Base-by-base conservation (phyloP, 2,888 invertebrate species). In the Chelonus formosanus region DNA sequence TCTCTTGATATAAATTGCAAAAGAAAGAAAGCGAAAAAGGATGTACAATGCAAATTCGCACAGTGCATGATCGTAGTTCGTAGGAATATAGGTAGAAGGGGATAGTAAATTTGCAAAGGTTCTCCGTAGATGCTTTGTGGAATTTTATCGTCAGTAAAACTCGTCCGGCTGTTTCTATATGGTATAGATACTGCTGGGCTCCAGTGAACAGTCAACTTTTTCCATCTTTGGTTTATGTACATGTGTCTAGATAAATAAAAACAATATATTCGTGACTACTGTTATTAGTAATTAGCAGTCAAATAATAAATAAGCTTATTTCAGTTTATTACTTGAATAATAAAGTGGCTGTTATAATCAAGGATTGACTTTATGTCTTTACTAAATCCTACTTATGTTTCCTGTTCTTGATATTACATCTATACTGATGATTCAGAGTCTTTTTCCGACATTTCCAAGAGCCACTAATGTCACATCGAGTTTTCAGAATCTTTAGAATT, bases 271-370 rank as follows among this genome's bases (percentile, higher is more conserved):
- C 6, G 20, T 10, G 10, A 20, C 31, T 20, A 58, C 64, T 64
- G 35, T 44, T 43, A 45, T 47, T 48, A n/a, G 67, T 66, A 67
- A 71, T 71, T 71, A 70, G 65, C 44, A 55, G 63, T 31, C 40
- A 44, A 65, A 68, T 68, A 65, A 64, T 52, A 68, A 68, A 70
- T 67, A 62, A 65, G 64, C 62, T 62, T 48, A 65, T 67, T 10
- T 50, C 58, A 54, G 68, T 71, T 71, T 71, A 71, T 58, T 54
- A 34, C 60, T 36, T 6, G 50, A 35, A 40, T 35, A 36, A 47
- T 5, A 32, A 61, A 31, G 52, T 40, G 47, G 47, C 47, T 4
- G 47, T 59, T 47, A 59, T 35, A 59, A 59, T 59, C 58, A 32
- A 5, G 5, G 32, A 61, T 61, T 52, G 60, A 61, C 52, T 61